Conservation (phyloP, 2,797 vertebrate genomes). For the Glossophaga mutica region DNA sequence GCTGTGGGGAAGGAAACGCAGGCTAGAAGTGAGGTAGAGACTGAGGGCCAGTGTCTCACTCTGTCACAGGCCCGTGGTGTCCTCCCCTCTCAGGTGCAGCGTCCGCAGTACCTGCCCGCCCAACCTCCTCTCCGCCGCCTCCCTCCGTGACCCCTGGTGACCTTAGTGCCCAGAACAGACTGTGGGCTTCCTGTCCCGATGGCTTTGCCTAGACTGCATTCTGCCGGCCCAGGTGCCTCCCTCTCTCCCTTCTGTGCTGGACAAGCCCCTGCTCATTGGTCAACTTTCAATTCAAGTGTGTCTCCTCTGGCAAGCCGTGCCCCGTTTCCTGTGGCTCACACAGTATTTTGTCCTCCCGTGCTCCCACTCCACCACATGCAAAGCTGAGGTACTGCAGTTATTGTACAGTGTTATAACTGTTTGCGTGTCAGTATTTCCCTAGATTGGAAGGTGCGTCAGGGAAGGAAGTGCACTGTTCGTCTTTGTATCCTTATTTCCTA, state of each 20-base stretch:
- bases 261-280: background rate
- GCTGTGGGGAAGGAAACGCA: background rate
- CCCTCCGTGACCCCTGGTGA: background rate
- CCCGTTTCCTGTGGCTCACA: background rate
- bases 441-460: background rate
- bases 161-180: background rate
- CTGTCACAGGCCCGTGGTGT: no score
- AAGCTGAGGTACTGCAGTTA: background rate
- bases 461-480: background rate
- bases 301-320: background rate
- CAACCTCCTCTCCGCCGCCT: background rate
- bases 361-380: background rate
- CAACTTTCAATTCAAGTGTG: background rate
- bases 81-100: background rate
- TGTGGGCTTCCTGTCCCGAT: background rate
- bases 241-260: background rate
- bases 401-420: background rate
- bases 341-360: background rate
- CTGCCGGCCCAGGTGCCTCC: background rate
- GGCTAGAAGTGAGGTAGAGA: background rate
- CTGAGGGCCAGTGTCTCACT: background rate
- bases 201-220: background rate
- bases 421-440: background rate
- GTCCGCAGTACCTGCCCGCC: background rate
- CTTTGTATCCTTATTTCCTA: background rate